Base-by-base conservation (phyloP, 2,113 vertebrate species). In the Rhinogobius similis region DNA sequence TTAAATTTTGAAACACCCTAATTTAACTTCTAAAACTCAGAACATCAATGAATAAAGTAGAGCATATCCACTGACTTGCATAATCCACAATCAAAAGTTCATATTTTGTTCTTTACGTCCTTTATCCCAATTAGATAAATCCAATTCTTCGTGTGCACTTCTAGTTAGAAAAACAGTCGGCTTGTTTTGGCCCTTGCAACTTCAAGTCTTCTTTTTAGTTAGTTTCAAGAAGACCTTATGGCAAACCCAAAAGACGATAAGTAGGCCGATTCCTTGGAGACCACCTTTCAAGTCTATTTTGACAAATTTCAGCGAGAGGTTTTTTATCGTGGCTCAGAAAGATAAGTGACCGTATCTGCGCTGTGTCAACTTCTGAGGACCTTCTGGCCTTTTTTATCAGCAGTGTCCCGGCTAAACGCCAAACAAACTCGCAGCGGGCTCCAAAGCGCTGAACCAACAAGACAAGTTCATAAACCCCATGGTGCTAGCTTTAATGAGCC, bases 401-500 rank as follows among this genome's bases (percentile, higher is more conserved):
- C 77, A 2, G 55, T 43, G 52, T 68, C 13, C 55, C 78, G 12
- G 1, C 79, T 61, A 70, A 85, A 76, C 8, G 62, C 66, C 68
- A 26, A 55, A 75, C 76, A 75, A 77, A 81, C 74, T 73, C 63
- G 70, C 53, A 73, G 58, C 9, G 1, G 4, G 14, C 65, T 29
- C 21, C 50, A 71, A 84, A 78, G 72, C 77, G 32, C 21, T n/a
- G 20, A 80, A 73, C 70, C 24, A 72, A 84, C 76, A 76, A 56
- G 67, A 77, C 11, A 73, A 88, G 87, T 79, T 89, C 77, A 86
- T 78, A 87, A 88, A 83, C 69, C 67, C 63, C 39, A 11, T 5
- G 61, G 81, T 71, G 75, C 73, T 68, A 61, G 43, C 82, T 82
- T 85, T 73, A 83, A 86, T 62, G 73, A 77, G 64, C 73, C 26